Conservation (phyloP, 2,797 vertebrate species). For the Sebastes nivosus region DNA sequence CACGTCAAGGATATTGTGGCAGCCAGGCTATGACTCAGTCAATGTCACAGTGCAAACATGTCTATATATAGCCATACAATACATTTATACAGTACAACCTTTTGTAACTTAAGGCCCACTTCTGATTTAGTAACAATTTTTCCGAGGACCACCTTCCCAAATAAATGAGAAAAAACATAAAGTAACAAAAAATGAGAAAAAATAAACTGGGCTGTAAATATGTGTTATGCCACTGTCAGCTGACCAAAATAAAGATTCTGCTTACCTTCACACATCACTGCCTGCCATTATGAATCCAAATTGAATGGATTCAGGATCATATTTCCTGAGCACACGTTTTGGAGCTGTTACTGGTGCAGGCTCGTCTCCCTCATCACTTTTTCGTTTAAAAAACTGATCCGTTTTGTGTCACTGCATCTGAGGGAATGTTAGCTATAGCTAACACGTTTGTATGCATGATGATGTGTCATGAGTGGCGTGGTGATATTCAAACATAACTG, state of each 20-base stretch:
- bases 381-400: background rate
- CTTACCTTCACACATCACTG: background rate
- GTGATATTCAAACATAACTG: background rate
- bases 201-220: background rate
- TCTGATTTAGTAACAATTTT: background rate
- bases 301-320: background rate
- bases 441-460: background rate
- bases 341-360: background rate
- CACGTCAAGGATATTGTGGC: slow-evolving; percentile 28
- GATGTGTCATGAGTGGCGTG: background rate
- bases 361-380: background rate
- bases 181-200: background rate
- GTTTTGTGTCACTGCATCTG: background rate
- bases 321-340: background rate
- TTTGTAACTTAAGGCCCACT: background rate
- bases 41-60: slow-evolving; percentile 7
- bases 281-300: background rate
- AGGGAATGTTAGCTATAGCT: background rate
- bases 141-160: background rate
- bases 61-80: slow-evolving; percentile 14
- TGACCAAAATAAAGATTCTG: background rate
- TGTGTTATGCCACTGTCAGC: background rate
- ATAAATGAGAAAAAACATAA: background rate
- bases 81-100: background rate
- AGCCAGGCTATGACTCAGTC: slow-evolving; percentile 26